Base-by-base conservation (phyloP, 2,888 invertebrate genomes). In the Cephus runcator region DNA sequence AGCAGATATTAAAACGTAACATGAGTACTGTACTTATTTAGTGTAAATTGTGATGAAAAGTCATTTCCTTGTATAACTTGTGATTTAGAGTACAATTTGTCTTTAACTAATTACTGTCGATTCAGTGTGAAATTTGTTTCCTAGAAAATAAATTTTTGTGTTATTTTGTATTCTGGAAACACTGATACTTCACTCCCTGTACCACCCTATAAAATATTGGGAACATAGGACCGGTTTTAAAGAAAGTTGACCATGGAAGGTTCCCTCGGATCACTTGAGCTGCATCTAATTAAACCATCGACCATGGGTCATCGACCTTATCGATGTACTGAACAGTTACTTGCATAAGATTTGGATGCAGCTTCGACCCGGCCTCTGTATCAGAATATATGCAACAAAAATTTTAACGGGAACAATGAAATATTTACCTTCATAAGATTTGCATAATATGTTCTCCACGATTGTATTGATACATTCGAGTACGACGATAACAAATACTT, bases 151-250 rank as follows among this genome's bases (percentile, higher is more conserved):
- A 23, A 23, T 56, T 23, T 6, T 3, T 56, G 56, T 56, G 56
- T 23, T 23, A 56, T 56, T 9, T 56, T 56, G 23, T 23, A 56
- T 23, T 56, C 23, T 56, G 56, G 9, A 56, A 56, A 56, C 23
- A 23, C 56, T 56, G 56, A 23, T 56, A 4, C 56, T 23, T 2
- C 23, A 23, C 15, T 56, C 56, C 56, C 56, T 56, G 75, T 75
- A 23, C 12, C 81, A 79, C 77, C 82, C 76, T 77, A 30, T 80
- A 79, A 76, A 81, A 79, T 34, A 71, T 77, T 73, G 78, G 69
- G 34, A 80, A 75, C 76, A 40, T 73, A 81, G 76, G 79, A 88
- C 88, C 88, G 88, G 88, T 88, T 88, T 82, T 75, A 81, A 87
- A 83, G 85, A 86, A 85, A 85, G 85, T 84, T 77, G 81, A 73